A percentile compares a stretch with the other conserved stretches of the same genome.
phyloP scores from a whole-genome alignment of 2,888 invertebrate species.

The Pyrocoelia pectoralis region DNA sequence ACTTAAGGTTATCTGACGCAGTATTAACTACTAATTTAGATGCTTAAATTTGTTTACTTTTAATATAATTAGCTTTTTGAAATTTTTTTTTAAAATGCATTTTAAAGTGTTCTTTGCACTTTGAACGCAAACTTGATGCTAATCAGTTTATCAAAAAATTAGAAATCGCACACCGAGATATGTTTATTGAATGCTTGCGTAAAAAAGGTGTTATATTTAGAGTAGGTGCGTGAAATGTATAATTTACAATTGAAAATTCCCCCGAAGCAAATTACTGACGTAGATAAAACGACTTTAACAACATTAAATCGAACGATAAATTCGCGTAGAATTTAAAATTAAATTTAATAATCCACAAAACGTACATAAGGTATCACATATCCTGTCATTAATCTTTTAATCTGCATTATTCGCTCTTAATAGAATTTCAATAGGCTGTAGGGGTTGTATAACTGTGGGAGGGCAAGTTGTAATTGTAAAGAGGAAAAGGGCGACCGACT shows the following conservation, averaged over 20 bases:
- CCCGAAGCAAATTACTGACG: too few relatives aligned
- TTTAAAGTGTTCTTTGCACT: too few relatives aligned
- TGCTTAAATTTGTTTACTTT: not conserved
- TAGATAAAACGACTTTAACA: too few relatives aligned
- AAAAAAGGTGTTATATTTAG: too few relatives aligned
- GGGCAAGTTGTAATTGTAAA: slow-evolving; percentile 31
- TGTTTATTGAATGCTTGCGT: too few relatives aligned
- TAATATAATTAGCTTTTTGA: not conserved
- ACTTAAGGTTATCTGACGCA: slow-evolving; percentile 1
- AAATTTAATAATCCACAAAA: slow-evolving; percentile 34
- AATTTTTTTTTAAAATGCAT: too few relatives aligned
- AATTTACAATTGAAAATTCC: too few relatives aligned
- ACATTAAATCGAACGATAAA: too few relatives aligned
- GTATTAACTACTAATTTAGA: slow-evolving; percentile 3
- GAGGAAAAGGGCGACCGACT: slow-evolving; percentile 21
- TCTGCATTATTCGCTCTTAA: slow-evolving; percentile 36
- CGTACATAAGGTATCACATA: slow-evolving; percentile 30
- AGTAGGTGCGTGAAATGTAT: too few relatives aligned
- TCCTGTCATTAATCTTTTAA: slow-evolving; percentile 37
- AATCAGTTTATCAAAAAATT: too few relatives aligned
- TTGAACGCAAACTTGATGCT: too few relatives aligned
- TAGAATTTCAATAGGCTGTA: slow-evolving; percentile 34
- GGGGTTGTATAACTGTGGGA: slow-evolving; percentile 20
- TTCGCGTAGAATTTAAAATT: slow-evolving; percentile 12
- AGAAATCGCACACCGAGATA: too few relatives aligned